A percentile compares a stretch with the other conserved stretches of the same genome.
Evolutionary conservation across 2,888 invertebrate genomes (phyloP).

Genomic region (Nesidiocoris tenuis): DNA sequence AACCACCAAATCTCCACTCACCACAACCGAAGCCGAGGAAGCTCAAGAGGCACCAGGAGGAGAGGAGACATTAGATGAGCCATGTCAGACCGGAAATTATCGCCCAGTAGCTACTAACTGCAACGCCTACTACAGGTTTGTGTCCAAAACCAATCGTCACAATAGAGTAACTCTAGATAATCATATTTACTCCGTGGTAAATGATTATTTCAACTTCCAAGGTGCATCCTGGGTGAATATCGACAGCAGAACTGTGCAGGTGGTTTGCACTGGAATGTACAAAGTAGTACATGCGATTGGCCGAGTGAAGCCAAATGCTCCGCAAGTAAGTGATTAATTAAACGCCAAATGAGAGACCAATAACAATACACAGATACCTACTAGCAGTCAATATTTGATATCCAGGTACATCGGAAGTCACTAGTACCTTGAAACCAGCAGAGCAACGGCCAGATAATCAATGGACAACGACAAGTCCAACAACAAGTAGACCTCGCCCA

Average conservation of each 20-base stretch:
- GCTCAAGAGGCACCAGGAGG: constrained; percentile 5
- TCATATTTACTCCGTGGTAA: too few species aligned
- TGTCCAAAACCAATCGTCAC: not conserved
- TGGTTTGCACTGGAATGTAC: constrained; percentile 75
- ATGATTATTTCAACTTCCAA: too few species aligned
- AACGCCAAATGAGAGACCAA: too few species aligned
- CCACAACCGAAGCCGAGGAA: constrained; percentile 49
- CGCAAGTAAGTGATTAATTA: constrained; percentile 35
- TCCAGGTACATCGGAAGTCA: constrained; percentile 7
- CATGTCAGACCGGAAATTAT: constrained; percentile 53
- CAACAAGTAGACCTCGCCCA: constrained; percentile 43
- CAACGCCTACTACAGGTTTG: constrained; percentile 63
- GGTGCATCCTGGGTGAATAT: constrained; percentile 72
- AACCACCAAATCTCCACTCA: constrained; percentile 55
- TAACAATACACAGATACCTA: too few species aligned
- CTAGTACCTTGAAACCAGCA: constrained; percentile 21
- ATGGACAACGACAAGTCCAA: constrained; percentile 37
- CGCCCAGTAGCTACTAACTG: constrained; percentile 67
- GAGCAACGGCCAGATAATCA: constrained; percentile 30
- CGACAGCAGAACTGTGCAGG: constrained; percentile 74
- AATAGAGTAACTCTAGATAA: too few species aligned
- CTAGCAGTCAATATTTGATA: too few species aligned
- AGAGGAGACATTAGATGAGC: constrained; percentile 40
- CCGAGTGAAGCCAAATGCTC: constrained; percentile 69
- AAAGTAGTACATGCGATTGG: constrained; percentile 74